Evolutionary conservation across 2,113 vertebrate species (phyloP).

Genomic region (Sturnus vulgaris): DNA sequence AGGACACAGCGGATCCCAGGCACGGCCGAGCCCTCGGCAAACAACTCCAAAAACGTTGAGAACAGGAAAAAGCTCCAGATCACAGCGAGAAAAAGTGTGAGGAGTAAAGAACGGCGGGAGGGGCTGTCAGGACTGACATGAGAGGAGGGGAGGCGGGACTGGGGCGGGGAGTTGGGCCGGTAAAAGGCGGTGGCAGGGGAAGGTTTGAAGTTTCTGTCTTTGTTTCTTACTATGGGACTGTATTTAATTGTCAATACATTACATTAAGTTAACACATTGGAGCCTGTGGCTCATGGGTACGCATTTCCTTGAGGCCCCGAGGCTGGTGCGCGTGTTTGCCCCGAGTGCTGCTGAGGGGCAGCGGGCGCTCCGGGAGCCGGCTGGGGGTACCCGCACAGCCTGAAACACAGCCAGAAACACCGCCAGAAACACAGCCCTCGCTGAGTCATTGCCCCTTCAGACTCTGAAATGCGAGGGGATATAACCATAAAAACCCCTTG

Average conservation of each 20-base stretch:
- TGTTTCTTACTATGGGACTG: background rate
- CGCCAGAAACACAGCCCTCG: background rate
- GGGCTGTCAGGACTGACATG: background rate
- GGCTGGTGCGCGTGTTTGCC: background rate
- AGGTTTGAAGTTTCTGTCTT: background rate
- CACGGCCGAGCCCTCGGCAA: background rate
- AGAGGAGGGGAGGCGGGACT: background rate
- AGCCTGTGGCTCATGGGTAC: background rate
- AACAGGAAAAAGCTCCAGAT: background rate
- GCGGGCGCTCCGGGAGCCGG: background rate
- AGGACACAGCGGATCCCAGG: background rate
- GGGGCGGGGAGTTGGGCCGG: background rate
- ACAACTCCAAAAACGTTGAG: background rate
- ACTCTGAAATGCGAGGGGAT: background rate
- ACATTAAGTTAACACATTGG: background rate
- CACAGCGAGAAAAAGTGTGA: rapidly evolving
- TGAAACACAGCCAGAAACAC: too few relatives aligned
- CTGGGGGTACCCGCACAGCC: background rate
- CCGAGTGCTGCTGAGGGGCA: background rate
- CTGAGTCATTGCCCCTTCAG: background rate
- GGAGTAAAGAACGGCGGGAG: rapidly evolving
- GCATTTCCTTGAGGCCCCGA: background rate
- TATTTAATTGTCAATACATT: background rate
- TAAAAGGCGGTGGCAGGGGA: rapidly evolving
- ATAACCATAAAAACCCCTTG: background rate